Evolutionary conservation across 1,140 invertebrate species (phyloP), one percentile per base, ranked within the genome.

Genomic region (Drosophila suzukii): DNA sequence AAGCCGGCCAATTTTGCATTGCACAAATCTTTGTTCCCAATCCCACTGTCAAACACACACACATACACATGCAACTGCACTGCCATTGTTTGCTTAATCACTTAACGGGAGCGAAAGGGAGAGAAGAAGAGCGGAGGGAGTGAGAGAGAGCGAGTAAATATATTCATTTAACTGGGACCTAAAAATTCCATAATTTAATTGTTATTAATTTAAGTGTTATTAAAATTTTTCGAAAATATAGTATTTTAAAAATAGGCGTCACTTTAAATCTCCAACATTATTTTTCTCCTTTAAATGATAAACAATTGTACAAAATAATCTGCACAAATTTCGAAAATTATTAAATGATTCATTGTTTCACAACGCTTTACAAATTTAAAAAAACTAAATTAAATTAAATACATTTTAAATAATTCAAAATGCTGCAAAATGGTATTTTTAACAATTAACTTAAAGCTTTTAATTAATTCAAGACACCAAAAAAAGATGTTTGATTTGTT

Each of bases 41-140:
- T 71, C 43, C 67, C 67, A 46, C 50, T 47, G 24, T 46, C 38
- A 36, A 34, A 67, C 32, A 46, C 13, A 66, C 34, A 50, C 43
- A 53, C 11, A 24, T 11, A 43, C 13, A 15, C n/a, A 17, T 17
- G 34, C 39, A 24, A 20, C 24, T 43, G 60, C 56, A 60, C 60
- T 60, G 27, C 60, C 76, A 84, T 84, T 82, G 75, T 83, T 82
- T 84, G 65, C 43, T 66, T 81, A 77, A 81, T 72, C 78, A 57
- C 57, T 46, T 53, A 12, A 12, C 46, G 17, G 24, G 30, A 38
- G 65, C 24, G 34, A 58, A 41, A 41, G 55, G 11, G 24, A 17
- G 34, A 12, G 15, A 20, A 51, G 38, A 55, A 38, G 32, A 49
- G 32, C 17, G 36, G 36, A 58, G 46, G 12, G 36, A 51, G 39